A percentile compares a stretch with the other conserved stretches of the same genome.
phyloP scores from a whole-genome alignment of 2,888 invertebrate species.

The Meteorus colon region DNA sequence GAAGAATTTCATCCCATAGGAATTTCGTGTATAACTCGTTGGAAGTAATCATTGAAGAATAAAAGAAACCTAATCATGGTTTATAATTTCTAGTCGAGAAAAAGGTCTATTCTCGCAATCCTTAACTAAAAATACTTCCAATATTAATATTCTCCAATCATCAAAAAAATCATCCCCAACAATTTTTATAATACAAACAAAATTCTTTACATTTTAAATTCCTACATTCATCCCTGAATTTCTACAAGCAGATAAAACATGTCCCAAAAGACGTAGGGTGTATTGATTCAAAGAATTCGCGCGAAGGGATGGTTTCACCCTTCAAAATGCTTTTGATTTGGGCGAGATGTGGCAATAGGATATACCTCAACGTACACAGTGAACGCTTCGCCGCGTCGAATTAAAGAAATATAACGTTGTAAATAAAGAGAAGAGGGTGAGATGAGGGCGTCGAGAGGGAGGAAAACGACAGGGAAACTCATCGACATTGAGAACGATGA shows the following conservation, averaged over 20 bases:
- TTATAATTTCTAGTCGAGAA: no score
- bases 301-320: constrained; percentile 61
- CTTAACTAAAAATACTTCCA: no score
- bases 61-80: no score
- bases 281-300: constrained; percentile 69
- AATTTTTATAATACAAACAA: no score
- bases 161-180: no score
- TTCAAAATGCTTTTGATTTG: constrained; percentile 68
- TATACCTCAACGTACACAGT: constrained; percentile 48
- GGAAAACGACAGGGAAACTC: constrained; percentile 7
- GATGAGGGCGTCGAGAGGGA: constrained; percentile 33
- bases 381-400: constrained; percentile 68
- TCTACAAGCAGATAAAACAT: background rate
- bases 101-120: no score
- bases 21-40: no score
- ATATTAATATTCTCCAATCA: no score
- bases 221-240: no score
- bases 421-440: constrained; percentile 50
- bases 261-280: constrained; percentile 43
- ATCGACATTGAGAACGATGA: background rate
- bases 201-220: no score
- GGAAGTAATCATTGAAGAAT: no score
- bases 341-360: constrained; percentile 49
- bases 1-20: no score
- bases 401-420: constrained; percentile 58